Conservation (phyloP, 2,888 invertebrate species). For the Bibio marci region DNA sequence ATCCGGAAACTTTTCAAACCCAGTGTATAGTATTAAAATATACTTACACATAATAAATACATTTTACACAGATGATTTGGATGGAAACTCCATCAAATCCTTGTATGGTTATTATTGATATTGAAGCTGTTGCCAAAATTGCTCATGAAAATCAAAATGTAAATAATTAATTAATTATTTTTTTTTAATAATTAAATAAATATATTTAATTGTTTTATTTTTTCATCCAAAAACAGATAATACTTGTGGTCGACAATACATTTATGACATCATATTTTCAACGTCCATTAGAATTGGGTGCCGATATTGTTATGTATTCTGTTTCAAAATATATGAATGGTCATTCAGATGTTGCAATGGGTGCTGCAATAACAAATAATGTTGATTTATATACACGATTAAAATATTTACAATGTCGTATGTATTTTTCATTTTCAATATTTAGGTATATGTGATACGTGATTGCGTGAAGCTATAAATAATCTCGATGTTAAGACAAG, state of each 20-base stretch:
- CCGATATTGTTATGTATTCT: conserved; percentile 16
- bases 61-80: conserved; percentile 2
- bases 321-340: conserved; percentile 17
- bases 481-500: neutral
- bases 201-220: no score
- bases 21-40: no score
- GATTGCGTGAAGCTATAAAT: conserved; percentile 12
- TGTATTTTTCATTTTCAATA: no score
- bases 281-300: conserved; percentile 16
- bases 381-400: conserved; percentile 30
- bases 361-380: conserved; percentile 12
- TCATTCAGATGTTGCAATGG: conserved; percentile 16
- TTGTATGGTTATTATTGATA: conserved; percentile 5
- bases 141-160: conserved; percentile 1
- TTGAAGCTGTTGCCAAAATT: conserved; percentile 5
- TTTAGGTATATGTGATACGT: no score
- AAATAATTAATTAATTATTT: neutral
- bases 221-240: neutral
- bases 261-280: conserved; percentile 14
- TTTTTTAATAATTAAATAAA: no score
- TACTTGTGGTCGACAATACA: conserved; percentile 13
- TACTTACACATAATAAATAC: no score
- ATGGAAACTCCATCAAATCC: conserved; percentile 9
- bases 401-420: conserved; percentile 41
- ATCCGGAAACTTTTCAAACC: no score